Evolutionary conservation across 35 echinoderm and acorn worm species (phyloP).

Genomic region (Heliocidaris erythrogramma): DNA sequence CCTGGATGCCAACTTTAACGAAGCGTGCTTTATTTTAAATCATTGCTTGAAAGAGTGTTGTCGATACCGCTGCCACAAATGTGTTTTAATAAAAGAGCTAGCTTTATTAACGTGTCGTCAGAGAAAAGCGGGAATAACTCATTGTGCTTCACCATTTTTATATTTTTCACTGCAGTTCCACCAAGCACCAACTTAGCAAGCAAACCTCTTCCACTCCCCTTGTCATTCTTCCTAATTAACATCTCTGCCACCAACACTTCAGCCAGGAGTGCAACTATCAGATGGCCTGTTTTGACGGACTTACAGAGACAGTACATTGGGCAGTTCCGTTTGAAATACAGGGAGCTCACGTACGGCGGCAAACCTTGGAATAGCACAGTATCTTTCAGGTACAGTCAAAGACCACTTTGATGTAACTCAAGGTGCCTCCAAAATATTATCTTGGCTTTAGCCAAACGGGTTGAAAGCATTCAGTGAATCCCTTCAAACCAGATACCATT

Average conservation of each 20-base stretch:
- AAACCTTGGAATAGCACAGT: conserved; percentile 66
- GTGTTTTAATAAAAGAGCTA: too few relatives aligned
- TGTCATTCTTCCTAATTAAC: conserved; percentile 74
- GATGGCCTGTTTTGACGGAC: conserved; percentile 80
- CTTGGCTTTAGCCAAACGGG: too few relatives aligned
- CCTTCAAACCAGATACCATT: too few relatives aligned
- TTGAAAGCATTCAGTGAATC: too few relatives aligned
- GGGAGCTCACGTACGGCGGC: conserved; percentile 66
- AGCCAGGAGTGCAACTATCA: conserved; percentile 65
- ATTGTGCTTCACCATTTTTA: neutral
- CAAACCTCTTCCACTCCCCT: conserved; percentile 58
- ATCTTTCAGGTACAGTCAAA: conserved; percentile 68
- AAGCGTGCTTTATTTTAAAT: too few relatives aligned
- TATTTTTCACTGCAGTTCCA: neutral
- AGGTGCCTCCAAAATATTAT: too few relatives aligned
- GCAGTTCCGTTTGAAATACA: conserved; percentile 74
- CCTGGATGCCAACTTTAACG: too few relatives aligned
- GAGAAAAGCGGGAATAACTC: too few relatives aligned
- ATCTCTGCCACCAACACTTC: conserved; percentile 72
- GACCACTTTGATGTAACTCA: too few relatives aligned
- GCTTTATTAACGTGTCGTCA: too few relatives aligned
- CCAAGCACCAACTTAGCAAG: conserved; percentile 49
- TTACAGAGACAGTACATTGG: conserved; percentile 82
- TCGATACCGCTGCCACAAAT: too few relatives aligned
- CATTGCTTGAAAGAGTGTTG: too few relatives aligned